Conservation (phyloP, 2,888 invertebrate genomes). For the Drosophila borborema region DNA sequence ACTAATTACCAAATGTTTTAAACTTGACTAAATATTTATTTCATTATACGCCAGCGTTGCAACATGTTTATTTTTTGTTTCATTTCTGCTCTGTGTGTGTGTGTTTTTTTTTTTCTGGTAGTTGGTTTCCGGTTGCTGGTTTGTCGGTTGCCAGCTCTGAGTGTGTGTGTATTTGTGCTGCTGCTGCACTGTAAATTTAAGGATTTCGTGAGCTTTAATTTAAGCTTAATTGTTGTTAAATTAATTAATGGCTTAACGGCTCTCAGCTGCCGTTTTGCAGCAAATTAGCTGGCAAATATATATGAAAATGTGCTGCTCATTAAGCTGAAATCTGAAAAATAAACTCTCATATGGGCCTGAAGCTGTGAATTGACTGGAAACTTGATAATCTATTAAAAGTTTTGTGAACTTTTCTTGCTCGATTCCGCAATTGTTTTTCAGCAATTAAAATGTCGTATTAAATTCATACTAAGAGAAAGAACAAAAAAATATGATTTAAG, state of each 20-base stretch:
- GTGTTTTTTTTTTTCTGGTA: conserved; percentile 1
- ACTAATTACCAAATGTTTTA: conserved; percentile 74
- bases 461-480: background rate
- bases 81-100: conserved; percentile 8
- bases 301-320: conserved; percentile 6
- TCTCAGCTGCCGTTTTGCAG: conserved; percentile 5
- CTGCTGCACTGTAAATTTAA: conserved; percentile 28
- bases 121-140: conserved; percentile 20
- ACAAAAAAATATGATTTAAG: conserved; percentile 8
- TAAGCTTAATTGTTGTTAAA: conserved; percentile 54
- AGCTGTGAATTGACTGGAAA: conserved; percentile 1
- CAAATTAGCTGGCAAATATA: conserved; percentile 5
- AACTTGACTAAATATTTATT: conserved; percentile 74
- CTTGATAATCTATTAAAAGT: conserved; percentile 7
- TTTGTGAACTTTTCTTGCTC: background rate
- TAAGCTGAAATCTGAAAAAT: background rate
- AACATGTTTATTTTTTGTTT: conserved; percentile 5
- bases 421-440: background rate
- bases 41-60: conserved; percentile 51
- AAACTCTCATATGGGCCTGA: background rate
- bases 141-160: conserved; percentile 14
- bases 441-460: conserved; percentile 9
- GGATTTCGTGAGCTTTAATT: conserved; percentile 38
- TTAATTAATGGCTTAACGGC: conserved; percentile 44
- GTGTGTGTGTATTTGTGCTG: conserved; percentile 11